phyloP scores from a whole-genome alignment of 35 echinoderm and acorn worm genomes.

The Strongylocentrotus purpuratus region DNA sequence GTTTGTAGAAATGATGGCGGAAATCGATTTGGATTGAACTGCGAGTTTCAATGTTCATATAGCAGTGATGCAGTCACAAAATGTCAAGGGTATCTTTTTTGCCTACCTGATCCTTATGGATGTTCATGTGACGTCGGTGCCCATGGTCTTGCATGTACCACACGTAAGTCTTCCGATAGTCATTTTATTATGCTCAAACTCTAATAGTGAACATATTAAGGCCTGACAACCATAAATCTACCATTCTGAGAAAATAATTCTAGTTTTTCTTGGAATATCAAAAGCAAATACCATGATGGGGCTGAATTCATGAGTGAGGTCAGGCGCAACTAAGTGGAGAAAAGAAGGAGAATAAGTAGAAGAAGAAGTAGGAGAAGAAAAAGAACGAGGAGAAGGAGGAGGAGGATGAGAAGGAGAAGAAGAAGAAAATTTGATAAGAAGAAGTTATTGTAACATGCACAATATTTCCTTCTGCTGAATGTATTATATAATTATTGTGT shows the following conservation, averaged over 20 bases:
- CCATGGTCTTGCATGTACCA: neutral
- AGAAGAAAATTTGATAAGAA: too few relatives aligned
- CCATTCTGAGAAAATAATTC: neutral
- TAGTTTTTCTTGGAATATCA: neutral
- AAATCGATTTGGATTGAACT: constrained; percentile 19
- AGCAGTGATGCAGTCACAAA: too few relatives aligned
- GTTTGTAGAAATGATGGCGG: neutral
- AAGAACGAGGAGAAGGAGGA: too few relatives aligned
- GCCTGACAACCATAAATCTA: too few relatives aligned
- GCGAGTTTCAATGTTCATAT: neutral
- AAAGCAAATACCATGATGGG: neutral
- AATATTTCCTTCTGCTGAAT: neutral
- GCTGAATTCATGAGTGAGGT: neutral
- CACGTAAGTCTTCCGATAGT: neutral
- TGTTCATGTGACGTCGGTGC: constrained; percentile 20
- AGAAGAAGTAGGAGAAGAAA: too few relatives aligned
- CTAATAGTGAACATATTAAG: neutral
- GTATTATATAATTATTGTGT: too few relatives aligned
- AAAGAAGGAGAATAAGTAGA: neutral
- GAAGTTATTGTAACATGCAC: neutral
- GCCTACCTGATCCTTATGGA: constrained; percentile 26
- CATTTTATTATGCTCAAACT: too few relatives aligned
- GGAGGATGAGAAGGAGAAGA: too few relatives aligned
- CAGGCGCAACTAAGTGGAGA: neutral
- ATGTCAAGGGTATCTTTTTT: neutral